Evolutionary conservation across 1,140 invertebrate species (phyloP), one percentile per base, ranked within the genome.

Genomic region (Plectrocnemia conspersa): DNA sequence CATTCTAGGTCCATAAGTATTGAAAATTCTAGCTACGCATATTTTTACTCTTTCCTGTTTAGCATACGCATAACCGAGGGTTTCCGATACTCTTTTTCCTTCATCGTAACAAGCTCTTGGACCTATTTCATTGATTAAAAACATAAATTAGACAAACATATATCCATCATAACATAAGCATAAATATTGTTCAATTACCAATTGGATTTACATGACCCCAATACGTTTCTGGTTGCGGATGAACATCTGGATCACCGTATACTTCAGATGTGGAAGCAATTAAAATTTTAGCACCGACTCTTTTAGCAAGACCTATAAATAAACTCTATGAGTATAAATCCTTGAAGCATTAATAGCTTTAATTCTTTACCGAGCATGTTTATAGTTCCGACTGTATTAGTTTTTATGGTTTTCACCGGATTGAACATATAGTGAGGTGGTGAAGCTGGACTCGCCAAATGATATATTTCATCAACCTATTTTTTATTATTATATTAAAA

Each of bases 141-240:
- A n/a, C n/a, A n/a, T n/a, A n/a, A n/a, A n/a, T n/a, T n/a, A n/a
- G n/a, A n/a, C n/a, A 36, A 7, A 38, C 23, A 5, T 44, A 47
- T 25, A 53, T 19, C 3, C 10, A 53, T 32, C 3, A 9, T 13
- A 16, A 4, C 2, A 47, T 47, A 6, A 18, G 23, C 15, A 46
- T 18, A 45, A 49, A 45, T 5, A 45, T 35, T 36, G 61, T 53
- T 33, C 63, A n/a, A 56, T 70, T 74, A 87, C 93, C 95, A 61
- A 99, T 98, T 4, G 97, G 96, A 81, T 99, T 99, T 0, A 99
- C 97, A 72, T 98, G 89, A 5, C 97, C 97, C 95, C 95, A 99
- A 68, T 99, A 99, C 2, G 86, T 86, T 76, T 97, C 93, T 0
- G 87, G 81, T 66, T 98, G 94, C 4, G 94, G 94, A 80, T 97